These are phyloP conservation scores for Invenusta paracnida DNA, from an alignment of 2,888 invertebrate genomes.

Conservation along the genomic window DNA sequence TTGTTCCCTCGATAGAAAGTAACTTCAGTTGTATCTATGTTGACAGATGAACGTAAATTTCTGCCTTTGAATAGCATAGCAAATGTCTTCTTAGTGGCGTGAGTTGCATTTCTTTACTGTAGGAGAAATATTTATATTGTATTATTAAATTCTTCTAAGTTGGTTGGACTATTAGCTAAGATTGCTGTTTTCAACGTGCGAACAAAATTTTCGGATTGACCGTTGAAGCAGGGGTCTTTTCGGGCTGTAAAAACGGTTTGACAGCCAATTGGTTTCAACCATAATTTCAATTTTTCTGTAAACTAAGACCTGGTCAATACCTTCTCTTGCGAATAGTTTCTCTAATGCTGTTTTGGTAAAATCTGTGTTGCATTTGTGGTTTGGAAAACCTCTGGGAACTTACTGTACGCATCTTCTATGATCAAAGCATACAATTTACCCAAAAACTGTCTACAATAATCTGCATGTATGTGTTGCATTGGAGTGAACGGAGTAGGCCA, in stretches of 20 bases:
- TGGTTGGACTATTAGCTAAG: no score
- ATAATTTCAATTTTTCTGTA: background rate
- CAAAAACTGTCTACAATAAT: background rate
- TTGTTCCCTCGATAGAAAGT: background rate
- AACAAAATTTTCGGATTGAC: no score
- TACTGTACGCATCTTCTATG: background rate
- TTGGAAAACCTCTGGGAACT: background rate
- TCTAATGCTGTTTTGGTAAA: background rate
- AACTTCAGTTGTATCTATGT: background rate
- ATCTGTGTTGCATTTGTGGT: background rate
- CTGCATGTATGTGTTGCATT: no score
- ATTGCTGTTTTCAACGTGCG: no score
- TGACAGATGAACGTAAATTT: background rate
- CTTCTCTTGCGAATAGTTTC: background rate
- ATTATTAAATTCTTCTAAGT: no score
- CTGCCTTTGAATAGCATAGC: background rate
- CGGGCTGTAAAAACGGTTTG: no score
- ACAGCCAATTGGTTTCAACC: background rate
- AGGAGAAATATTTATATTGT: no score
- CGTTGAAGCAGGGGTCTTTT: no score
- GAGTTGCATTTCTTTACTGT: no score
- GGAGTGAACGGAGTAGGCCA: no score
- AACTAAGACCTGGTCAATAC: no score
- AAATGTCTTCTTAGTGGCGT: background rate
- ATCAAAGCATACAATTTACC: background rate